Base-by-base conservation (phyloP, 1,140 invertebrate species). In the Apis dorsata region DNA sequence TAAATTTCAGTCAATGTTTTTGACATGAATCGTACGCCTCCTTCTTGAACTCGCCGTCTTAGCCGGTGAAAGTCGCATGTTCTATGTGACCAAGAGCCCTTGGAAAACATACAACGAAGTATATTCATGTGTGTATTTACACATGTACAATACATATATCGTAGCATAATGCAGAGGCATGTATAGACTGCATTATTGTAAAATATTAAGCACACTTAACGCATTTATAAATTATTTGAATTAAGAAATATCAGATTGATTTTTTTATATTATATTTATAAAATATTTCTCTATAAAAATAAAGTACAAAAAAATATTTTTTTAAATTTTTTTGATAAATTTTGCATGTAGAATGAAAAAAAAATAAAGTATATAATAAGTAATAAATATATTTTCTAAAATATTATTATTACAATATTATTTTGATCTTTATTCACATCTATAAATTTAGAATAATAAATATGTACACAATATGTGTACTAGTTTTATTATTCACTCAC, bases 51-150 rank as follows among this genome's bases (percentile, higher is more conserved):
- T 81, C 78, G 57, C 63, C 80, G 78, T 83, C 85, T 89, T 89
- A 82, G 79, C 62, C 70, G 76, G 87, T 89, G 87, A 90, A 90
- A 90, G 86, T 72, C 85, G 80, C 78, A 69, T 84, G 70, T 70
- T 83, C 63, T 86, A 80, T 78, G 66, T 63, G 74, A 69, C 78
- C 81, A 70, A 78, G 70, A 79, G 72, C 71, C 79, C 81, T 85
- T 85, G 72, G 77, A 68, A 76, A 70, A 81, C 83, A 88, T 80
- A 80, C n/a, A 17, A 60, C 59, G 0, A n/a, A 49, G 63, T 66
- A 66, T 19, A 66, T 19, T 4, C n/a, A 66, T 19, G 10, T 1
- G n/a, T 70, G 28, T 65, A 60, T 49, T 53, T 62, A 57, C 59
- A 53, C 72, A 72, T 21, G 24, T 55, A 57, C 9, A 34, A 57